Base-by-base conservation (phyloP, 2,888 invertebrate genomes). In the Apoderus coryli region DNA sequence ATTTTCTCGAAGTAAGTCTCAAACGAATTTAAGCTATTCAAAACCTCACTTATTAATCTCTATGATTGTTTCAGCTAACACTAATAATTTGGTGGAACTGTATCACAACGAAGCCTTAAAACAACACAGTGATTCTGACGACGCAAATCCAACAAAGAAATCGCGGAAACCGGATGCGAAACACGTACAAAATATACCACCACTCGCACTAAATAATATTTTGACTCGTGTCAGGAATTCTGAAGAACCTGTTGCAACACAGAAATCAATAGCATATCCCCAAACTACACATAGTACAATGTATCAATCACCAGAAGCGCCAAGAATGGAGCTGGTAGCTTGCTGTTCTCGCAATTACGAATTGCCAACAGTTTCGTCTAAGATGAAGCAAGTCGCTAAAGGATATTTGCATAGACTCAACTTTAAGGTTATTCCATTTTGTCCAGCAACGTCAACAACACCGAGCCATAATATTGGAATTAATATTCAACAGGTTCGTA, bases 381-480 rank as follows among this genome's bases (percentile, higher is more conserved):
- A 64, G 47, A 62, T 72, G 63, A 76, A 74, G 47, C 67, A 67
- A 46, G 65, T 65, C 0, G 64, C 65, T 15, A 60, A 63, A 46
- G 61, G 64, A 6, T 67, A 64, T 45, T 64, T 64, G 43, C 58
- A 60, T 36, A 53, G 48, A 10, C 51, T 45, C 34, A 44, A 53
- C 5, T 44, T 49, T 23, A 50, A 45, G 33, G 4, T 72, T 67
- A 2, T 74, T 34, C 73, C 73, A 0, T 74, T 74, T 45, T 62
- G 72, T 2, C 64, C 66, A 25, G 66, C 67, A 36, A 70, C 65
- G 40, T 72, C 72, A 24, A 62, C 68, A 0, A 59, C 65, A 2
- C 71, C 70, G 0, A 72, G 72, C 35, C 69, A 73, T 47, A 73
- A 74, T 45, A 62, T 73, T 24, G 72, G 72, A 16, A 61, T 72